phyloP scores from a whole-genome alignment of 1,140 invertebrate species.

The Pemphigus obesinymphae region DNA sequence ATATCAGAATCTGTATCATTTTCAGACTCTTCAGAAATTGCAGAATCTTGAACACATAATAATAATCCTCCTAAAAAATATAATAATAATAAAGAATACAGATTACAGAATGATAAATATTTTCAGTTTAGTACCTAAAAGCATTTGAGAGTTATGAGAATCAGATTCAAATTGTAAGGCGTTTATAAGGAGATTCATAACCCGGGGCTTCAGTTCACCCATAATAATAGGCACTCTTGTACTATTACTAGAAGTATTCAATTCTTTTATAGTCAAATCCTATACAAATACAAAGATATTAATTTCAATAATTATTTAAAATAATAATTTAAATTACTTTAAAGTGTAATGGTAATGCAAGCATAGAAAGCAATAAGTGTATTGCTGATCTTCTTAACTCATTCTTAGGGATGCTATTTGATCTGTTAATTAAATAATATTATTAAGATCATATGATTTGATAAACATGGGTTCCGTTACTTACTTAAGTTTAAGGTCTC shows the following conservation, averaged over 20 bases:
- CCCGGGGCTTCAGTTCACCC: conserved; percentile 70
- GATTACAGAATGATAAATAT: too few species aligned
- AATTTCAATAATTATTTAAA: neutral
- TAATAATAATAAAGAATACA: conserved; percentile 16
- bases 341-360: conserved; percentile 87
- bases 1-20: conserved; percentile 57
- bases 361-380: conserved; percentile 79
- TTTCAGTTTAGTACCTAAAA: conserved; percentile 61
- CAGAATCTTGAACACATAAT: conserved; percentile 76
- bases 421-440: conserved; percentile 4
- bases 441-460: conserved; percentile 1
- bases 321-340: conserved; percentile 54
- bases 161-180: conserved; percentile 81
- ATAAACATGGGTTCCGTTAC: neutral
- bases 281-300: conserved; percentile 48
- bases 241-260: conserved; percentile 50
- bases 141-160: conserved; percentile 83
- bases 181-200: conserved; percentile 81
- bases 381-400: conserved; percentile 86
- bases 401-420: conserved; percentile 59
- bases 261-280: conserved; percentile 70
- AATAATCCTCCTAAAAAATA: conserved; percentile 61
- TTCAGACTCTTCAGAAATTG: conserved; percentile 68
- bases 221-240: conserved; percentile 49
- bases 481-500: conserved; percentile 58